A percentile compares a stretch with the other conserved stretches of the same genome.
These are phyloP conservation scores for Gryllus bimaculatus DNA, from an alignment of 1,140 invertebrate genomes.

Conservation along the genomic window DNA sequence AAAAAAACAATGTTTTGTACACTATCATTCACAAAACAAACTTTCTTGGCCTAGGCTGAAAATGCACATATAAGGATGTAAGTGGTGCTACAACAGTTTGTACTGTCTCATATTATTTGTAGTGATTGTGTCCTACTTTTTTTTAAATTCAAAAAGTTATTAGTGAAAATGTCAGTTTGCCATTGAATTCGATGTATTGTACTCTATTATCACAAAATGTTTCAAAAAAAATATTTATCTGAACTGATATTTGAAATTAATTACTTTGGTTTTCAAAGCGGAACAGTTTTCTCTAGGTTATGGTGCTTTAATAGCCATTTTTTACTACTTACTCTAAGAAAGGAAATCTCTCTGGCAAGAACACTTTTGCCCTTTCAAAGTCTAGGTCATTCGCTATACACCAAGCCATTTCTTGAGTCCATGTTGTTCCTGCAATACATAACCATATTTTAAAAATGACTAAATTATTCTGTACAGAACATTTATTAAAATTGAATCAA, in stretches of 20 bases:
- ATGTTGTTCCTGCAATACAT: slow-evolving; percentile 40
- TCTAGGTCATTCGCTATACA: slow-evolving; percentile 41
- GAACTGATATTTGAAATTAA: neutral
- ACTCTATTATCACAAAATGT: neutral
- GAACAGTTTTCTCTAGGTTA: neutral
- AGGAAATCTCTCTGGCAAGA: slow-evolving; percentile 32
- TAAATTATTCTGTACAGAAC: too few relatives aligned
- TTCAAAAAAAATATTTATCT: neutral
- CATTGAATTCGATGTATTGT: neutral
- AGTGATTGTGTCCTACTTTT: neutral
- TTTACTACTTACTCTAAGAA: slow-evolving; percentile 35
- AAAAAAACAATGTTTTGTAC: too few relatives aligned
- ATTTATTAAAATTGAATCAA: too few relatives aligned
- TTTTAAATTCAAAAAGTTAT: neutral
- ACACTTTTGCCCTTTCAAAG: slow-evolving; percentile 36
- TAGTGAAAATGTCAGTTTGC: neutral
- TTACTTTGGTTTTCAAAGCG: neutral
- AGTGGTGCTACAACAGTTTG: too few relatives aligned
- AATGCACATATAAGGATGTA: too few relatives aligned
- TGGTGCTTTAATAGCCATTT: neutral
- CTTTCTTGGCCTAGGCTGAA: too few relatives aligned
- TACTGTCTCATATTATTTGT: too few relatives aligned
- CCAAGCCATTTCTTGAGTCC: slow-evolving; percentile 51
- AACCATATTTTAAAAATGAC: neutral
- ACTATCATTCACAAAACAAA: too few relatives aligned